phyloP scores from a whole-genome alignment of 1,140 invertebrate genomes.

The Hetaerina americana region DNA sequence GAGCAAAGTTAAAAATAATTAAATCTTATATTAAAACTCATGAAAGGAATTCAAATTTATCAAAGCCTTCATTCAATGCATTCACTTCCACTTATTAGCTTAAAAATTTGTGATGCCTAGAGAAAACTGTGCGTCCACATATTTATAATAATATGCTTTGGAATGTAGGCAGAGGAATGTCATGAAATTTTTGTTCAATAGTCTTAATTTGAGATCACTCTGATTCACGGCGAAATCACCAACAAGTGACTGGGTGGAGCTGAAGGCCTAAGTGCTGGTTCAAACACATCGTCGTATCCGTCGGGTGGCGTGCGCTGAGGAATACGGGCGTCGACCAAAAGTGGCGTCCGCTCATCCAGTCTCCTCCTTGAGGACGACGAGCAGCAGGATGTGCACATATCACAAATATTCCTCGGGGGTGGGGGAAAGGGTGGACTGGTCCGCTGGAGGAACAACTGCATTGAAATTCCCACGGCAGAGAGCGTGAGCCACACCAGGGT shows the following conservation, averaged over 20 bases:
- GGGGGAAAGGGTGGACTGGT: slow-evolving; percentile 43
- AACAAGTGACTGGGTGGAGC: not conserved
- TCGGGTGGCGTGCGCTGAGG: not conserved
- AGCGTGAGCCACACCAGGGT: slow-evolving; percentile 37
- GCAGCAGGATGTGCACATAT: slow-evolving; percentile 8
- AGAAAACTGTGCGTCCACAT: too few relatives aligned
- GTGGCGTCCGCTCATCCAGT: not conserved
- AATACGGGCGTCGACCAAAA: not conserved
- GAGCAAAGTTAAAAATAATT: too few relatives aligned
- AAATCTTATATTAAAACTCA: too few relatives aligned
- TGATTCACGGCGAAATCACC: too few relatives aligned
- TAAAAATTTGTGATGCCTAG: too few relatives aligned
- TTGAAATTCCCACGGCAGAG: slow-evolving; percentile 30
- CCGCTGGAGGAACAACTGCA: slow-evolving; percentile 36
- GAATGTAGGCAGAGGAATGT: too few relatives aligned
- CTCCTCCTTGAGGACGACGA: slow-evolving; percentile 4
- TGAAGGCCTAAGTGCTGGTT: not conserved
- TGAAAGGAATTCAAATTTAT: too few relatives aligned
- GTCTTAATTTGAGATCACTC: too few relatives aligned
- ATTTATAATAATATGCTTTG: too few relatives aligned
- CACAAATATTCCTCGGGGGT: slow-evolving; percentile 13
- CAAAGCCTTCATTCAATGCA: too few relatives aligned
- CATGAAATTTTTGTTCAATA: too few relatives aligned
- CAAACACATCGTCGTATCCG: not conserved
- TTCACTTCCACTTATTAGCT: too few relatives aligned